Percentiles rank a stretch among this genome's conserved stretches.
These are phyloP conservation scores for Cerastis leucographa DNA, from an alignment of 2,888 invertebrate species.

Conservation along the genomic window DNA sequence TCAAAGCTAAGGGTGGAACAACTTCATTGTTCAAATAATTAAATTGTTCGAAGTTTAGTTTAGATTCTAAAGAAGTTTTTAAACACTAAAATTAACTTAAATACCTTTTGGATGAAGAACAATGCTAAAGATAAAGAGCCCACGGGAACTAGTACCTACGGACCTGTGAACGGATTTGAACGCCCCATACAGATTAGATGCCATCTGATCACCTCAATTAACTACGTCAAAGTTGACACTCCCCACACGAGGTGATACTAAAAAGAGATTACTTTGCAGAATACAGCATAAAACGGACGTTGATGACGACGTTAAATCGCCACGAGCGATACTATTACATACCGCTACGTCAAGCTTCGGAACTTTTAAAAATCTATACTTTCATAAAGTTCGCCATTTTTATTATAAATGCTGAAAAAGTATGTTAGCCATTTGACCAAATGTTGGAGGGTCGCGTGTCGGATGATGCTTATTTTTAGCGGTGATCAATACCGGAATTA, in stretches of 20 bases:
- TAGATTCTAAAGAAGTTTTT: slow-evolving; percentile 34
- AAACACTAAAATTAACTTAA: slow-evolving; percentile 26
- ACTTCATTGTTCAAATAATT: slow-evolving; percentile 35
- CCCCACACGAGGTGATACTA: slow-evolving; percentile 37
- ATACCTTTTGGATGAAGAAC: slow-evolving; percentile 16
- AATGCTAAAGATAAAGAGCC: not conserved
- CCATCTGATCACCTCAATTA: slow-evolving; percentile 27
- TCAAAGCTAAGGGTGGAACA: slow-evolving; percentile 6
- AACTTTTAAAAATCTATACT: slow-evolving; percentile 36
- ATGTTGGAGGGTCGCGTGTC: slow-evolving; percentile 19
- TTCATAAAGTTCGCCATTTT: slow-evolving; percentile 34
- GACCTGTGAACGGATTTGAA: not conserved
- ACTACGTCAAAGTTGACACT: slow-evolving; percentile 57
- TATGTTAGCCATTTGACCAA: slow-evolving; percentile 31
- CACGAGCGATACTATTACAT: slow-evolving; percentile 22
- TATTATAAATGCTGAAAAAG: slow-evolving; percentile 40
- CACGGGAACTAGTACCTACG: not conserved
- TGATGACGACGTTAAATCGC: slow-evolving; percentile 46
- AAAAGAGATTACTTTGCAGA: slow-evolving; percentile 56
- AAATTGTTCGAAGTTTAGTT: slow-evolving; percentile 27
- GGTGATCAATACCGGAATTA: slow-evolving; percentile 49
- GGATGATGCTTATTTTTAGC: slow-evolving; percentile 48
- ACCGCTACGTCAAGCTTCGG: slow-evolving; percentile 7
- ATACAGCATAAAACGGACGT: slow-evolving; percentile 42
- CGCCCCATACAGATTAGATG: not conserved